Conservation (phyloP, 1,140 invertebrate genomes). For the Helicoverpa armigera region DNA sequence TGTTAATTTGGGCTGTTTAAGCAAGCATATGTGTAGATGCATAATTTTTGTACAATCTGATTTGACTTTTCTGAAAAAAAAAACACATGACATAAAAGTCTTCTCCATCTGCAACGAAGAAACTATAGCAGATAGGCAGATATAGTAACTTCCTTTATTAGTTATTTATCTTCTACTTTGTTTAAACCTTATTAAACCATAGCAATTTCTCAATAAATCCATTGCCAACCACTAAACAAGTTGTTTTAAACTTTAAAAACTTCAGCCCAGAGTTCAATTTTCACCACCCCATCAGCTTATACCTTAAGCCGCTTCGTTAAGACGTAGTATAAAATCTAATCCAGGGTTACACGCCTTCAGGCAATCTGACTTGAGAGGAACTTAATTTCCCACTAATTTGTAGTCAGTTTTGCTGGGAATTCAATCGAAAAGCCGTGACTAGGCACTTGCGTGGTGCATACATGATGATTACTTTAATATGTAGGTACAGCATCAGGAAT, state of each 20-base stretch:
- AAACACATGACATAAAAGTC: too few species aligned
- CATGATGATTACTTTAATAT: conserved; percentile 2
- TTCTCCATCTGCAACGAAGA: too few species aligned
- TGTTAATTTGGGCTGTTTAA: too few species aligned
- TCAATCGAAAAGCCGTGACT: conserved; percentile 58
- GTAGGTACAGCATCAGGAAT: neutral
- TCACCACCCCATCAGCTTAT: neutral
- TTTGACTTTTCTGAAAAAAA: too few species aligned
- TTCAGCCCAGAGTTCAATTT: neutral
- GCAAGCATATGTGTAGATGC: too few species aligned
- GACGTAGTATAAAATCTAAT: conserved; percentile 65
- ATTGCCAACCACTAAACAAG: neutral
- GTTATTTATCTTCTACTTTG: too few species aligned
- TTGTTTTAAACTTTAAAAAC: neutral
- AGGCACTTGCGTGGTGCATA: neutral
- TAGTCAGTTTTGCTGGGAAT: conserved; percentile 62
- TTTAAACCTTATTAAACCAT: too few species aligned
- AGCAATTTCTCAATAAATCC: too few species aligned
- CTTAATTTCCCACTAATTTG: conserved; percentile 68
- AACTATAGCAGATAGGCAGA: too few species aligned
- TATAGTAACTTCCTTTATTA: too few species aligned
- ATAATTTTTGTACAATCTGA: too few species aligned
- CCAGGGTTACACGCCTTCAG: conserved; percentile 59
- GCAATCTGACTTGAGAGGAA: conserved; percentile 65
- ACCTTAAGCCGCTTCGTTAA: conserved; percentile 36